These are phyloP conservation scores for Tamias sibiricus DNA, from an alignment of 2,113 vertebrate species.

Conservation along the genomic window DNA sequence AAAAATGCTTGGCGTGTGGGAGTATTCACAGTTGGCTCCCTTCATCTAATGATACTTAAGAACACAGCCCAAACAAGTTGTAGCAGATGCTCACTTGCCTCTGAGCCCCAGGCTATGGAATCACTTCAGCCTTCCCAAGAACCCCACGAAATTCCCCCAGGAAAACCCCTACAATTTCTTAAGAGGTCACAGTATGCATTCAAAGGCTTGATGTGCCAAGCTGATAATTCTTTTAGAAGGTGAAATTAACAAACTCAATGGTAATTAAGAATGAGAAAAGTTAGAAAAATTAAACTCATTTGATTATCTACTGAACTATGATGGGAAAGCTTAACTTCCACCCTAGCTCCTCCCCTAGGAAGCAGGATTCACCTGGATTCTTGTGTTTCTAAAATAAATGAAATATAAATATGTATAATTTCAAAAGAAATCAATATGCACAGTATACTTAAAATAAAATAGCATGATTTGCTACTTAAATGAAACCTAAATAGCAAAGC, in stretches of 20 bases:
- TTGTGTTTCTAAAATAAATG: constrained; percentile 13
- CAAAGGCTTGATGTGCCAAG: constrained; percentile 12
- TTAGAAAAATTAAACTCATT: constrained; percentile 41
- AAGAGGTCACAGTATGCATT: constrained; percentile 21
- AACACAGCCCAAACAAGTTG: constrained; percentile 19
- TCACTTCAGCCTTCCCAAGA: constrained; percentile 34
- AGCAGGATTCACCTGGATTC: background rate
- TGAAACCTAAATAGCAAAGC: background rate
- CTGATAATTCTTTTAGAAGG: constrained; percentile 17
- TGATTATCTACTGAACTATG: background rate
- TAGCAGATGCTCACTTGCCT: background rate
- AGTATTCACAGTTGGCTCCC: background rate
- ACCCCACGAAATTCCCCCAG: constrained; percentile 29
- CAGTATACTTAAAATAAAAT: background rate
- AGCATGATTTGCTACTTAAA: background rate
- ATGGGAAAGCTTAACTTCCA: background rate
- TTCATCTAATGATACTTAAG: background rate
- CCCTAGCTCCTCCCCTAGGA: background rate
- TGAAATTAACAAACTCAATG: constrained; percentile 33
- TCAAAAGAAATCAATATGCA: constrained; percentile 21
- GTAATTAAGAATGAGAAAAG: background rate
- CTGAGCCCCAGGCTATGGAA: background rate
- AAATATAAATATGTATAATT: background rate
- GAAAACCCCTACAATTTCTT: background rate
- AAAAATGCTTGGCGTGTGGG: background rate